Base-by-base conservation (phyloP, 1,140 invertebrate species). In the Aporrectodea caliginosa region DNA sequence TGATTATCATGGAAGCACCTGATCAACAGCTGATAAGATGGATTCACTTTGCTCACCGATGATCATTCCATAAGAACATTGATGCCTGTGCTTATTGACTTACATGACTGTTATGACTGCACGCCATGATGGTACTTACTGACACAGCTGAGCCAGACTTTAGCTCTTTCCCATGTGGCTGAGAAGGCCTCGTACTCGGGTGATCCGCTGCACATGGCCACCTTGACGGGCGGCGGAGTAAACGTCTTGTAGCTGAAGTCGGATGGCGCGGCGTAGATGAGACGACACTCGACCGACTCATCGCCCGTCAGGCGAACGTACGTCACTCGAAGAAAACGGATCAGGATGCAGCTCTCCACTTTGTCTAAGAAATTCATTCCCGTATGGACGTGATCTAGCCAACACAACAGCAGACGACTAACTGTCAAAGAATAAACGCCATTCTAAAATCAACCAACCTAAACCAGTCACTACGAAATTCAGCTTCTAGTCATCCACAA, bases 301-400 rank as follows among this genome's bases (percentile, higher is more conserved):
- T 81, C 80, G 12, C 78, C 35, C 34, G 43, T 35, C 1, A 75
- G 80, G 29, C 76, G 76, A 30, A 81, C 80, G 76, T 81, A 81
- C 22, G 80, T 81, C 32, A 81, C 77, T 1, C 80, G 76, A 6
- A 81, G 69, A 70, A 81, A 81, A 0, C 77, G 76, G 27, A 81
- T 35, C 35, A 75, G 71, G 69, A 69, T 58, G 70, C 58, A 73
- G 32, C 76, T 78, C 75, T 81, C 80, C 0, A 77, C 70, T 29
- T 81, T 81, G 71, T 81, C 80, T 27, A 81, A 31, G 77, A 81
- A 81, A 31, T 81, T 81, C 32, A 78, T 76, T 16, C 80, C 80
- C n/a, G 80, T 81, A 22, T 81, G 80, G 34, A 81, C 80, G 43
- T 81, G 70, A 6, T 72, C 80, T 81, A 32, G 29, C 33, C 31